These are phyloP conservation scores for Pseudochaenichthys georgianus DNA, from an alignment of 2,797 vertebrate genomes.

Conservation along the genomic window DNA sequence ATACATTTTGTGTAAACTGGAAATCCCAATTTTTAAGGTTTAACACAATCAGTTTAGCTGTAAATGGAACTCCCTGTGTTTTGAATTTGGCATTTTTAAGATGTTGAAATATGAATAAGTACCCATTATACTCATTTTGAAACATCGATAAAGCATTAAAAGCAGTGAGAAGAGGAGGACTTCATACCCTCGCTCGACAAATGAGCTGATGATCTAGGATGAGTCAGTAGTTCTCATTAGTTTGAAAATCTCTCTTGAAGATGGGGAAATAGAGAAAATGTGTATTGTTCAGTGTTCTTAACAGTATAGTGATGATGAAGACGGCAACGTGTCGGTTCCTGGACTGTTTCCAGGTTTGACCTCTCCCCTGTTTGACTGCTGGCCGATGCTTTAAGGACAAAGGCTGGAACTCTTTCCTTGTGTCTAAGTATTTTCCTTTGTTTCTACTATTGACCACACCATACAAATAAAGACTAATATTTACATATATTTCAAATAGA, in stretches of 20 bases:
- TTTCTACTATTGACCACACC: not conserved
- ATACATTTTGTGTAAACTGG: no score
- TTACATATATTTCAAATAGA: not conserved
- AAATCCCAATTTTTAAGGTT: no score
- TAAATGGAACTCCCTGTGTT: no score
- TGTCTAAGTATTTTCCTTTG: slow-evolving; percentile 26
- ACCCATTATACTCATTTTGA: not conserved
- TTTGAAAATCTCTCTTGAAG: not conserved
- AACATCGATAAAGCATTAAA: not conserved
- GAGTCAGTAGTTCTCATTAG: slow-evolving; percentile 23
- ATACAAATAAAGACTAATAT: slow-evolving; percentile 4
- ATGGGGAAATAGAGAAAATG: no score
- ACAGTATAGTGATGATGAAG: not conserved
- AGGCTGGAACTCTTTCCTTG: slow-evolving; percentile 41
- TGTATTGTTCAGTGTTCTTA: slow-evolving; percentile 10
- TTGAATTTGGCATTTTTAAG: not conserved
- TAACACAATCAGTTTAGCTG: no score
- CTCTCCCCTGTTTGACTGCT: slow-evolving; percentile 22
- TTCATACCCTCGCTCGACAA: not conserved
- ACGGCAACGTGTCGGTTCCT: slow-evolving; percentile 7
- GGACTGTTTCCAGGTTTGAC: slow-evolving; percentile 22
- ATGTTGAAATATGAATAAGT: not conserved
- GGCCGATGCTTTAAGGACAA: slow-evolving; percentile 39
- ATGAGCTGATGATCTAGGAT: not conserved
- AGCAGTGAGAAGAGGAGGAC: not conserved